Evolutionary conservation across 2,888 invertebrate species (phyloP).

Genomic region (Melanostoma scalare): DNA sequence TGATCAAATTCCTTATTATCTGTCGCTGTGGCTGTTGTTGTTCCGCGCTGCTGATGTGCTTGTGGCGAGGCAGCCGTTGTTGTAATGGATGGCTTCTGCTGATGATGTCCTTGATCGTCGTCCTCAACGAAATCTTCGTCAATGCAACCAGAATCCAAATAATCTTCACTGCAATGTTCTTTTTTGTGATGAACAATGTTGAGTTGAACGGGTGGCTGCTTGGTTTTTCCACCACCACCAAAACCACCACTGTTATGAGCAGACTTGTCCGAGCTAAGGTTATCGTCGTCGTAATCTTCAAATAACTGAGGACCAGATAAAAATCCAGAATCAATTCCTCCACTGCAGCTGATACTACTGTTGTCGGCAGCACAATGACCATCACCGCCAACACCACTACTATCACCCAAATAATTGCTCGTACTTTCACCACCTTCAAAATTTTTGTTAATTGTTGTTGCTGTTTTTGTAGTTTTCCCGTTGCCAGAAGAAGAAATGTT

Average conservation of each 20-base stretch:
- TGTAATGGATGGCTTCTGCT: constrained; percentile 47
- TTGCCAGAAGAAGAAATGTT: constrained; percentile 31
- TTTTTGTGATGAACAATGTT: constrained; percentile 46
- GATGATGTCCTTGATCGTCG: constrained; percentile 62
- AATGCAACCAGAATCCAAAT: constrained; percentile 77
- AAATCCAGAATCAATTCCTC: constrained; percentile 82
- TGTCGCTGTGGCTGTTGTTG: constrained; percentile 63
- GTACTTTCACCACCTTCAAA: constrained; percentile 3
- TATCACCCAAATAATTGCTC: not conserved
- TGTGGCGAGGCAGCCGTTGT: constrained; percentile 71
- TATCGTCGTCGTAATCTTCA: constrained; percentile 70
- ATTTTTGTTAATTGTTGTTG: constrained; percentile 1
- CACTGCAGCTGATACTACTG: constrained; percentile 42
- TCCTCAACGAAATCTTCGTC: constrained; percentile 74
- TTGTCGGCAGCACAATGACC: constrained; percentile 35
- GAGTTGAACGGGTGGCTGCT: constrained; percentile 55
- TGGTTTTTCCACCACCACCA: constrained; percentile 19
- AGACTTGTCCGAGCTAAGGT: constrained; percentile 52
- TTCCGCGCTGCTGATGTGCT: constrained; percentile 49
- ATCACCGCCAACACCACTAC: constrained; percentile 45
- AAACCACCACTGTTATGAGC: constrained; percentile 50
- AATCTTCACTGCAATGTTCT: constrained; percentile 45
- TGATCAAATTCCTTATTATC: constrained; percentile 71
- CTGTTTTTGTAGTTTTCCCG: constrained; percentile 44
- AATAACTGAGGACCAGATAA: constrained; percentile 81